A percentile compares a stretch with the other conserved stretches of the same genome.
Evolutionary conservation across 2,113 vertebrate genomes (phyloP).

Genomic region (Megaceryle torquata): DNA sequence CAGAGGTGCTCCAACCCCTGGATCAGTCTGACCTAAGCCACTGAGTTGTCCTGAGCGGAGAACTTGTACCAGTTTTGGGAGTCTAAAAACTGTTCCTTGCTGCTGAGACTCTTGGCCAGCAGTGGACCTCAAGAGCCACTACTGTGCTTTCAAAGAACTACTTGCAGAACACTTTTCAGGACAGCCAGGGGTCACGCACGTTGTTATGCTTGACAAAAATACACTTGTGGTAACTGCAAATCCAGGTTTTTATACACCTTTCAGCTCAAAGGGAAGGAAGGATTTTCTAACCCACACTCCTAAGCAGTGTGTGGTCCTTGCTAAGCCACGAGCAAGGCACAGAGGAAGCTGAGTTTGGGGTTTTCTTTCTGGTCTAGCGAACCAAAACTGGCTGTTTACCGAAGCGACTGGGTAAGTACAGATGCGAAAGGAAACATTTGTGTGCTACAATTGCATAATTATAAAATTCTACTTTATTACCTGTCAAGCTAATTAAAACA

Average conservation of each 20-base stretch:
- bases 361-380: neutral
- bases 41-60: neutral
- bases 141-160: fast-evolving
- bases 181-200: fast-evolving
- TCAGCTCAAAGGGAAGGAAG: neutral
- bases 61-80: fast-evolving
- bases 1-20: too few species aligned
- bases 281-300: fast-evolving
- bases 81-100: too few species aligned
- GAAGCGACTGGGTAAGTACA: neutral
- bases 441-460: conserved; percentile 36
- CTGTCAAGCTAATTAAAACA: conserved; percentile 44
- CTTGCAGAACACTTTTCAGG: fast-evolving
- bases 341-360: neutral
- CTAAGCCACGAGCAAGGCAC: neutral
- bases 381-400: neutral
- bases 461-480: conserved; percentile 12
- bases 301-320: neutral
- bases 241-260: fast-evolving
- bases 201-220: neutral
- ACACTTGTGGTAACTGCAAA: too few species aligned
- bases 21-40: neutral
- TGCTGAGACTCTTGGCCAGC: neutral
- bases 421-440: conserved; percentile 38
- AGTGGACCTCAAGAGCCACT: fast-evolving